phyloP scores from a whole-genome alignment of 1,140 invertebrate species.

The Halesus radiatus region DNA sequence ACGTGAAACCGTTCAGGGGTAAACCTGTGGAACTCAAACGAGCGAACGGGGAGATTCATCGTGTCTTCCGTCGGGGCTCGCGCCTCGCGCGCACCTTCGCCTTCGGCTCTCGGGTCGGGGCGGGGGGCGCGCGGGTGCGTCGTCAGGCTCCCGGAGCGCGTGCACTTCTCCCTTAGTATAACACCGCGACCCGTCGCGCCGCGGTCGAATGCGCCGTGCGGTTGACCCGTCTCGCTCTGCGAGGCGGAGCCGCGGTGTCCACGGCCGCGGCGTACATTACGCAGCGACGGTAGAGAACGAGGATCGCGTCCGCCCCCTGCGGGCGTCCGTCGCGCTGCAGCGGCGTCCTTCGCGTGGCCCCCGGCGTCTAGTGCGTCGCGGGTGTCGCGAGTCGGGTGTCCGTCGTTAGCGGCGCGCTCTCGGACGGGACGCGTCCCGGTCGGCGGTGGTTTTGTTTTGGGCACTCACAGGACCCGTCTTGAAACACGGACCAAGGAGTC shows the following conservation, averaged over 20 bases:
- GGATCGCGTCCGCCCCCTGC: slow-evolving; percentile 32
- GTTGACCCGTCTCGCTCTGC: too few species aligned
- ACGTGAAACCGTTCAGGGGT: slow-evolving; percentile 84
- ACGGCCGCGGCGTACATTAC: slow-evolving; percentile 19
- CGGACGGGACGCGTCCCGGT: slow-evolving; percentile 67
- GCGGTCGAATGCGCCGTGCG: slow-evolving; percentile 60
- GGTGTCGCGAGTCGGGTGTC: slow-evolving; percentile 58
- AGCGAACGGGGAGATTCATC: slow-evolving; percentile 72
- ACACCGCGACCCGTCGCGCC: slow-evolving; percentile 69
- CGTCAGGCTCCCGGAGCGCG: slow-evolving; percentile 62
- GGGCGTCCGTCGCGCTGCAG: slow-evolving; percentile 59
- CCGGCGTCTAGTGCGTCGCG: slow-evolving; percentile 59
- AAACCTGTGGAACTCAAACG: slow-evolving; percentile 76
- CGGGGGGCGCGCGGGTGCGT: slow-evolving; percentile 59
- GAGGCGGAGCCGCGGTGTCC: slow-evolving; percentile 41
- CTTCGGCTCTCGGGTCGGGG: slow-evolving; percentile 54
- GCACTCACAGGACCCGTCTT: slow-evolving; percentile 87
- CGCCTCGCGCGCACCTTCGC: slow-evolving; percentile 59
- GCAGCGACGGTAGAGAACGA: slow-evolving; percentile 45
- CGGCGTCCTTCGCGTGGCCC: slow-evolving; percentile 61
- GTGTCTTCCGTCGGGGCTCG: slow-evolving; percentile 60
- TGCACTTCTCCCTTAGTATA: slow-evolving; percentile 69
- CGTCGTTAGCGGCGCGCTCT: slow-evolving; percentile 62
- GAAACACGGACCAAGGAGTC: slow-evolving; percentile 96
- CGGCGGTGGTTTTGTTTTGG: slow-evolving; percentile 73